Conservation (phyloP, 2,113 vertebrate genomes). For the Hystrix brachyura region DNA sequence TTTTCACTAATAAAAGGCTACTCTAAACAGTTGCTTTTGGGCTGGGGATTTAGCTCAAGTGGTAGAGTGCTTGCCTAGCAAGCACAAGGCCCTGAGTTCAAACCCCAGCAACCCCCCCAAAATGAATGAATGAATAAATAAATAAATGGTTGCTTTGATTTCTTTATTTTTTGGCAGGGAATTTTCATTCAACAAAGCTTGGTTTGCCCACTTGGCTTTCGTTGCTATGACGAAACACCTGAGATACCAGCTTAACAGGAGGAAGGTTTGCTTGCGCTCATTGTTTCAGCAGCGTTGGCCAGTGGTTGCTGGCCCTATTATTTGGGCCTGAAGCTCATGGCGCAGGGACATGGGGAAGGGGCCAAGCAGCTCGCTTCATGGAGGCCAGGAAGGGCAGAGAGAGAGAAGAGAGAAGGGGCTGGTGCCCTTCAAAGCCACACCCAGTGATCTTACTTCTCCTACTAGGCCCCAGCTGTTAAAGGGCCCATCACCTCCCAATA, state of each 20-base stretch:
- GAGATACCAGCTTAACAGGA: background rate
- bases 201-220: background rate
- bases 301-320: background rate
- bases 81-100: too few relatives aligned
- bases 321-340: background rate
- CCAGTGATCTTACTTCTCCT: background rate
- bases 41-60: too few relatives aligned
- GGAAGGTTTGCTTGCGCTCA: background rate
- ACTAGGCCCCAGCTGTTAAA: background rate
- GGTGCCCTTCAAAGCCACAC: background rate
- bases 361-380: background rate
- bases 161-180: background rate
- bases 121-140: too few relatives aligned
- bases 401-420: background rate
- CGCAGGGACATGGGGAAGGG: background rate
- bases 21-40: background rate
- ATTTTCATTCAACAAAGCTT: background rate
- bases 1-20: constrained; percentile 50
- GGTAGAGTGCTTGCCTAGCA: too few relatives aligned
- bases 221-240: background rate
- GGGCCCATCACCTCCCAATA: background rate
- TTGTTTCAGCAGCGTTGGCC: background rate
- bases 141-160: background rate
- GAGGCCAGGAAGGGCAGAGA: background rate
- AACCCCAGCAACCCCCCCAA: too few relatives aligned